Evolutionary conservation across 2,797 vertebrate genomes (phyloP).

Genomic region (Pangasius macronema): DNA sequence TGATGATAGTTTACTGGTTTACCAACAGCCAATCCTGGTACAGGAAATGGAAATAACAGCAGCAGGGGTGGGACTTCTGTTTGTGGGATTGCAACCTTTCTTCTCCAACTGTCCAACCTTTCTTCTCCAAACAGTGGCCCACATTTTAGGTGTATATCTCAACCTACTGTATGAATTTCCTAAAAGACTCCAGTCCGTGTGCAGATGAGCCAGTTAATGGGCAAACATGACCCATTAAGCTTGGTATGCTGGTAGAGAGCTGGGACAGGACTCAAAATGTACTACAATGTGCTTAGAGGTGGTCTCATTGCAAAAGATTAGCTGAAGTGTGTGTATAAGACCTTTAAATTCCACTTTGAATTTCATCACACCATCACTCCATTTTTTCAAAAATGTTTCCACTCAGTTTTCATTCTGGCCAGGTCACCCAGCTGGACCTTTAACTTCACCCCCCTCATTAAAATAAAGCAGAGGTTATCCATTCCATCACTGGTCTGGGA

Average conservation of each 20-base stretch:
- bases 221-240: background rate
- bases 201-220: background rate
- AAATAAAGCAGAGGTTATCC: background rate
- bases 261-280: background rate
- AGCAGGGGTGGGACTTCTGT: background rate
- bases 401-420: background rate
- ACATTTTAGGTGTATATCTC: background rate
- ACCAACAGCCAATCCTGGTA: background rate
- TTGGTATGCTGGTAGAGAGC: background rate
- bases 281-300: background rate
- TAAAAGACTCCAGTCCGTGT: background rate
- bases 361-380: constrained; percentile 11
- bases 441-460: background rate
- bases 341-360: background rate
- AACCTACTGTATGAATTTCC: background rate
- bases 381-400: background rate
- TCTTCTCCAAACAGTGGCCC: background rate
- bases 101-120: background rate
- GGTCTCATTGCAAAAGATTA: background rate
- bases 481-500: background rate
- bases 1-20: background rate
- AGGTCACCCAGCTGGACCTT: constrained; percentile 5
- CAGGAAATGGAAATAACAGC: background rate
- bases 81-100: no score
- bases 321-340: constrained; percentile 10